phyloP scores from a whole-genome alignment of 2,888 invertebrate genomes.

The Tiphia femorata region DNA sequence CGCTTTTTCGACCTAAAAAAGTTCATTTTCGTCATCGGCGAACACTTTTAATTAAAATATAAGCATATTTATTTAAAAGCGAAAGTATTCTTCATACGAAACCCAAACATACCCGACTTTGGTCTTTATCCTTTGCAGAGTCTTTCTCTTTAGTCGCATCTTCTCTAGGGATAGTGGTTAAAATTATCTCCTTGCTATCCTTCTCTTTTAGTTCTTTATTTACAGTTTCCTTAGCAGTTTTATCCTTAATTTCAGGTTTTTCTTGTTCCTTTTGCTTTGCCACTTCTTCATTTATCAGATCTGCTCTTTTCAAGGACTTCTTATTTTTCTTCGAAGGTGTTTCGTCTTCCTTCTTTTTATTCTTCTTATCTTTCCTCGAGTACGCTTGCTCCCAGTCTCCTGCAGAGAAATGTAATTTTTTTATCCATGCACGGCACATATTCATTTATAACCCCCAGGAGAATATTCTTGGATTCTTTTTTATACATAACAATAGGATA shows the following conservation, averaged over 20 bases:
- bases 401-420: no score
- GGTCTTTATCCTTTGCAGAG: constrained; percentile 39
- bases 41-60: no score
- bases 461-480: no score
- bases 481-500: not conserved
- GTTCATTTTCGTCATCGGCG: no score
- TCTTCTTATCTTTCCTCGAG: constrained; percentile 81
- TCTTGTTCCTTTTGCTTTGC: constrained; percentile 68
- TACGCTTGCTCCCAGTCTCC: constrained; percentile 79
- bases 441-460: not conserved
- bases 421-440: not conserved
- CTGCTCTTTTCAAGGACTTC: constrained; percentile 70
- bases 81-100: not conserved
- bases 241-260: constrained; percentile 69
- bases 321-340: constrained; percentile 71
- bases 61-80: constrained; percentile 4
- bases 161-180: constrained; percentile 58
- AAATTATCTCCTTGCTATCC: constrained; percentile 63
- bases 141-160: constrained; percentile 48
- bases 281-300: constrained; percentile 68
- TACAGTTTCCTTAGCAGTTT: constrained; percentile 70
- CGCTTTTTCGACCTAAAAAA: constrained; percentile 50
- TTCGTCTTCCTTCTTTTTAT: constrained; percentile 75
- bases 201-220: constrained; percentile 70
- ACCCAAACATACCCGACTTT: constrained; percentile 37